Evolutionary conservation across 2,797 vertebrate genomes (phyloP), one percentile per base, ranked within the genome.

Genomic region (Mus spretus): DNA sequence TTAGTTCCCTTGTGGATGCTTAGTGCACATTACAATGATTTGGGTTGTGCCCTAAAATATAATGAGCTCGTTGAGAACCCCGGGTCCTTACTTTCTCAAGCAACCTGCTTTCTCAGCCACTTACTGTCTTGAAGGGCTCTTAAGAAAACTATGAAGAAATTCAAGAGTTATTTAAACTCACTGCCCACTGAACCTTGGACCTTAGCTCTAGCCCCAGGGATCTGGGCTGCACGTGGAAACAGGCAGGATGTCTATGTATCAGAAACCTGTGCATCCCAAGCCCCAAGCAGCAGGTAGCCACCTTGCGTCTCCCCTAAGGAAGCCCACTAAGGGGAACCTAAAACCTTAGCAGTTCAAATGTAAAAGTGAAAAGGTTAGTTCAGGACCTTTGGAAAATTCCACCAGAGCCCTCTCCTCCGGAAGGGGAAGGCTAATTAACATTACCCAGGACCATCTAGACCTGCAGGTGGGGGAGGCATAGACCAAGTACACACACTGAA

Each of bases 21-120:
- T 28, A 78, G 34, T 85, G 53, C 28, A 37, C 15, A 37, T 94
- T 59, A 50, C 17, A 80, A 89, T 83, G 47, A 47, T 47, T 44
- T 95, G 10, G 78, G 44, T 17, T 67, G 6, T 55, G 59, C 84
- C 37, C 96, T 93, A 86, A 86, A 85, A 82, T 70, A n/a, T 28
- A 88, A 90, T 79, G 70, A 24, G 26, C 40, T 40, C 44, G 7
- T 34, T 34, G 22, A 94, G 55, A 86, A 81, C 24, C 47, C 57
- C 17, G 47, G 55, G 44, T 61, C 37, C 17, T 59, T 44, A 50
- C 24, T 77, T 89, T 90, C 55, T 93, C 24, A 95, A 85, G 89
- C 6, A 31, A 37, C 63, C 0, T 12, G 19, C 81, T 31, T 15
- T 63, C 81, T 83, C 59, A 74, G 90, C 4, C 24, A 28, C 53